These are phyloP conservation scores for Acleris emargana DNA, from an alignment of 2,888 invertebrate genomes.

Conservation along the genomic window DNA sequence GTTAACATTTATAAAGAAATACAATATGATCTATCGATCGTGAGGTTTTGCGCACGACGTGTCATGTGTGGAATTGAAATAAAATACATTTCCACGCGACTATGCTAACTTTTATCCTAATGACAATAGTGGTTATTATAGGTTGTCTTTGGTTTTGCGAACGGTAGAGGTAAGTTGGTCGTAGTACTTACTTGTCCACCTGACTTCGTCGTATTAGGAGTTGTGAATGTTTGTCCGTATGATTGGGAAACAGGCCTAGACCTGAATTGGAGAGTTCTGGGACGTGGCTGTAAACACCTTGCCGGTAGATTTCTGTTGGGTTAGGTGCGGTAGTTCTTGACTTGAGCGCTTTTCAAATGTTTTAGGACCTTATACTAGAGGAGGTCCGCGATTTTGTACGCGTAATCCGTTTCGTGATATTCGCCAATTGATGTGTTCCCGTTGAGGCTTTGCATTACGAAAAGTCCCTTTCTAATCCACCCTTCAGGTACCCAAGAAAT, in stretches of 20 bases:
- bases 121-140: constrained; percentile 39
- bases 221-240: constrained; percentile 55
- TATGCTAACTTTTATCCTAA: constrained; percentile 29
- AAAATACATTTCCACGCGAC: constrained; percentile 32
- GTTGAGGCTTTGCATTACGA: too few relatives aligned
- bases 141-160: constrained; percentile 14
- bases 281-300: constrained; percentile 5
- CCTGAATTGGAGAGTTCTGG: constrained; percentile 38
- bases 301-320: not conserved
- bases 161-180: constrained; percentile 30
- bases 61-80: constrained; percentile 46
- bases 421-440: too few relatives aligned
- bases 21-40: constrained; percentile 67
- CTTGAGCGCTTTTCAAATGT: too few relatives aligned
- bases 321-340: not conserved
- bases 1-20: constrained; percentile 69
- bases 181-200: constrained; percentile 58
- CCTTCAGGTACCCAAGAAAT: too few relatives aligned
- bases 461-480: too few relatives aligned
- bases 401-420: too few relatives aligned
- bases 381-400: too few relatives aligned
- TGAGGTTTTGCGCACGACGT: constrained; percentile 69
- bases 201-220: constrained; percentile 72
- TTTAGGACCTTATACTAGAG: too few relatives aligned
- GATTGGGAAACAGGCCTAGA: constrained; percentile 58